phyloP scores from a whole-genome alignment of 2,888 invertebrate genomes.

The Oegoconia quadripuncta region DNA sequence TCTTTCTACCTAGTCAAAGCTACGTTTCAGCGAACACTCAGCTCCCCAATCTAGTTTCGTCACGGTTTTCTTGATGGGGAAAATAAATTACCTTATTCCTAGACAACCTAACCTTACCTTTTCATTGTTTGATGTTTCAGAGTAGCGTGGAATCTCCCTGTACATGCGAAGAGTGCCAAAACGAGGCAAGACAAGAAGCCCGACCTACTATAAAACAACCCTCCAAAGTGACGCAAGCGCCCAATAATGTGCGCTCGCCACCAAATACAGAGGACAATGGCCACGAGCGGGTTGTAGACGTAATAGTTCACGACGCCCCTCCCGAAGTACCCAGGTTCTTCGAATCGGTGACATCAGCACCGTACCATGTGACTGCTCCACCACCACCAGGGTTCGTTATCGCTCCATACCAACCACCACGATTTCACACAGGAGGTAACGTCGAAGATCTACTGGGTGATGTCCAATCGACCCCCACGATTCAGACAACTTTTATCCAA shows the following conservation, averaged over 20 bases:
- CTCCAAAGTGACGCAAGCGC: constrained; percentile 28
- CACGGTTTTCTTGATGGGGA: too few species aligned
- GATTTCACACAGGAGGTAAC: constrained; percentile 80
- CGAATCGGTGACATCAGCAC: constrained; percentile 62
- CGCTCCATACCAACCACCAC: constrained; percentile 58
- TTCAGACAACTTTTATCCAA: constrained; percentile 68
- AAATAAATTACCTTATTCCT: too few species aligned
- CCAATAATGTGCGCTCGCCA: constrained; percentile 35
- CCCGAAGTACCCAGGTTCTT: constrained; percentile 62
- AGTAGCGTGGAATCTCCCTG: constrained; percentile 67
- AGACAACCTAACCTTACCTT: too few species aligned
- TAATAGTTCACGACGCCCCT: constrained; percentile 68
- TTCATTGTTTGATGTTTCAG: constrained; percentile 44
- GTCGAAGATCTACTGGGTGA: constrained; percentile 84
- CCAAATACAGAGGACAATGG: constrained; percentile 51
- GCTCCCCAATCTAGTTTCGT: too few species aligned
- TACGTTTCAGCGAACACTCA: too few species aligned
- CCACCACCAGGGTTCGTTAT: constrained; percentile 68
- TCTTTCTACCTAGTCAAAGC: too few species aligned
- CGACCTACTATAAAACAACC: constrained; percentile 35
- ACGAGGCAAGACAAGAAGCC: constrained; percentile 32
- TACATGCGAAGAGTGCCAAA: constrained; percentile 67
- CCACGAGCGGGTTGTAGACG: constrained; percentile 62
- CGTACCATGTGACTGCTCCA: constrained; percentile 52
- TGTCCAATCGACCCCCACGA: constrained; percentile 75